Percentiles rank a stretch among this genome's conserved stretches.
These are phyloP conservation scores for Shinisaurus crocodilurus DNA, from an alignment of 2,113 vertebrate genomes.

Conservation along the genomic window DNA sequence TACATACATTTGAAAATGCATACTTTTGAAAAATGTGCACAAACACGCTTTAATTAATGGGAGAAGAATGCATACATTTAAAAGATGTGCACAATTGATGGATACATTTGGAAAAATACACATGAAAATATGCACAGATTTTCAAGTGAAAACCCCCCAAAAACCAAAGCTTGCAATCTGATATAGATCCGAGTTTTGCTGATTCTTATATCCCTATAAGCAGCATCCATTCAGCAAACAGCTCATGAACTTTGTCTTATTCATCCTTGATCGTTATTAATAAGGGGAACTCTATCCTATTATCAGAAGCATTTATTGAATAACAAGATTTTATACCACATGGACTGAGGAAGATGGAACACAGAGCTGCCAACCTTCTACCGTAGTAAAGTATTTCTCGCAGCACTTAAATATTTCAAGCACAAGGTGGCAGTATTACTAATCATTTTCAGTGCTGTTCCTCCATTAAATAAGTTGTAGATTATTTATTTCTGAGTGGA, in stretches of 20 bases:
- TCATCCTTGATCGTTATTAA: slow-evolving; percentile 17
- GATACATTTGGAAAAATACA: no score
- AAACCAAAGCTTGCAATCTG: no score
- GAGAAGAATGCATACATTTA: no score
- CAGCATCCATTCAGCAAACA: neutral
- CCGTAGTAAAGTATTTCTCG: neutral
- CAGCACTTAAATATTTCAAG: slow-evolving; percentile 53
- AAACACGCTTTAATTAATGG: no score
- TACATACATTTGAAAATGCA: no score
- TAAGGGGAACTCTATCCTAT: neutral
- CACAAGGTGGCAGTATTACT: slow-evolving; percentile 81
- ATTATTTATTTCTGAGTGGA: no score
- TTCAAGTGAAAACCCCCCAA: no score
- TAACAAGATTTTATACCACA: neutral
- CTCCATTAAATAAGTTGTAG: accelerated
- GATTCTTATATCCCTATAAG: neutral
- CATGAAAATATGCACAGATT: no score
- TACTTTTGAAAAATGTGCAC: no score
- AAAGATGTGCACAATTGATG: no score
- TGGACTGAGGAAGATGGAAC: neutral
- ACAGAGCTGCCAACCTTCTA: accelerated
- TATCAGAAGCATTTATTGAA: neutral
- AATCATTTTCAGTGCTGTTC: slow-evolving; percentile 58
- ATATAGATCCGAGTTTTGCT: neutral
- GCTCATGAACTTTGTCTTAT: neutral